A percentile compares a stretch with the other conserved stretches of the same genome.
Evolutionary conservation across 2,113 vertebrate genomes (phyloP).

Genomic region (Eulacestoma nigropectus): DNA sequence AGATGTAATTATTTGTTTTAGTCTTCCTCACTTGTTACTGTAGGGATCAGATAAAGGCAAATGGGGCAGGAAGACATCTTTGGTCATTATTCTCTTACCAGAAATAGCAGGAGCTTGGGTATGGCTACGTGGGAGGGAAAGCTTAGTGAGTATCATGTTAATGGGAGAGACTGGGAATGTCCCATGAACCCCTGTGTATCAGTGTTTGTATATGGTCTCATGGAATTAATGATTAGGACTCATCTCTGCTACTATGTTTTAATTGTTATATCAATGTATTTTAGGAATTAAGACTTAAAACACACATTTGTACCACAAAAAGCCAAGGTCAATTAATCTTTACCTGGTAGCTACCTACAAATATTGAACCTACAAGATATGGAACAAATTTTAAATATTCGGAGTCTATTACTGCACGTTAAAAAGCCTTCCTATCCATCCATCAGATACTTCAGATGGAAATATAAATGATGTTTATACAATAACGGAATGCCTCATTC

Average conservation of each 20-base stretch:
- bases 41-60: neutral
- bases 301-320: neutral
- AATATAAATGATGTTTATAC: neutral
- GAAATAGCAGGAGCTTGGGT: neutral
- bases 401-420: neutral
- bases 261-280: neutral
- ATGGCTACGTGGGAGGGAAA: neutral
- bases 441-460: neutral
- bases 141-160: neutral
- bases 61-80: neutral
- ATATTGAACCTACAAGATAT: neutral
- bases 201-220: neutral
- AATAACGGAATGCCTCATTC: constrained; percentile 6
- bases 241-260: neutral
- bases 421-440: neutral
- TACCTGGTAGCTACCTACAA: neutral
- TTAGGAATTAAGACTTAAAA: neutral
- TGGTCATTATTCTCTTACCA: neutral
- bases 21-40: neutral
- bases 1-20: neutral
- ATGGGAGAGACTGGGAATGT: neutral
- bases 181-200: neutral
- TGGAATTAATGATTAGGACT: neutral
- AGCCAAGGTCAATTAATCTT: neutral
- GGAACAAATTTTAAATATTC: neutral